These are phyloP conservation scores for Iguana delicatissima DNA, from an alignment of 2,797 vertebrate species.

Conservation along the genomic window DNA sequence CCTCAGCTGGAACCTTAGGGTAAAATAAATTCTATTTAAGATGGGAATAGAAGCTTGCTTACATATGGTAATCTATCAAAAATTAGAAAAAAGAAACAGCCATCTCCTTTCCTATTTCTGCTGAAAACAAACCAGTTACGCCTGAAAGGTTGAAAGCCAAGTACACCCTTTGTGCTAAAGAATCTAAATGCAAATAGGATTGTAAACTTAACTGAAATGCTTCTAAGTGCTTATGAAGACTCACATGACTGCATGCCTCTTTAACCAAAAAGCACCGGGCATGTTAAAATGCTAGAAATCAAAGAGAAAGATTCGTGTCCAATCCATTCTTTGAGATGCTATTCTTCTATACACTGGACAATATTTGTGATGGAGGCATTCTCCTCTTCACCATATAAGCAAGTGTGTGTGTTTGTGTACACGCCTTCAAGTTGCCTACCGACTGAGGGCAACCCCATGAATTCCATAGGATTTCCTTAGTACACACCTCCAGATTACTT, in stretches of 20 bases:
- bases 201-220: neutral
- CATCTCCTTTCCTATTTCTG: too few species aligned
- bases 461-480: too few species aligned
- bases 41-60: neutral
- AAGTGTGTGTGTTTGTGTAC: neutral
- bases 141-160: neutral
- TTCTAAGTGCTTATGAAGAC: neutral
- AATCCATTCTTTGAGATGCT: too few species aligned
- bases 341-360: too few species aligned
- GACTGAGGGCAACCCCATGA: too few species aligned
- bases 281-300: neutral
- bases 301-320: neutral
- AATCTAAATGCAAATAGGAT: neutral
- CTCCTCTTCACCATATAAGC: too few species aligned
- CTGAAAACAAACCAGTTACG: too few species aligned
- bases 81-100: neutral
- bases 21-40: neutral
- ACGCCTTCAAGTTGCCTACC: too few species aligned
- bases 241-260: neutral
- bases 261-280: neutral
- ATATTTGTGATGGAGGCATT: too few species aligned
- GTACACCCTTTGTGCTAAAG: neutral
- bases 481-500: too few species aligned
- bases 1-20: slow-evolving; percentile 37
- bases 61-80: neutral